phyloP scores from a whole-genome alignment of 2,113 vertebrate genomes.

The Myodes glareolus region DNA sequence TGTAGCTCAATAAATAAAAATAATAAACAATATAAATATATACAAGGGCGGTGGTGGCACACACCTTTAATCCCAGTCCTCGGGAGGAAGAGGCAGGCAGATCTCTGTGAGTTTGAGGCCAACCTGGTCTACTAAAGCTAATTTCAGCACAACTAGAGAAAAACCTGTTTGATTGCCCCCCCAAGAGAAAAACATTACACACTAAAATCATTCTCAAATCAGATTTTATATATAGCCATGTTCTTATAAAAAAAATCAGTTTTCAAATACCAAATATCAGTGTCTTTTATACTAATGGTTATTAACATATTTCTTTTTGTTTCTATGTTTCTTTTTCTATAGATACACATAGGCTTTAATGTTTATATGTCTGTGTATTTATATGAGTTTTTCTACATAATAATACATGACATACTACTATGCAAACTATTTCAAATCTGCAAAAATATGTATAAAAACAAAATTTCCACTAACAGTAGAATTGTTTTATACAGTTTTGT shows the following conservation, averaged over 20 bases:
- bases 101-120: too few relatives aligned
- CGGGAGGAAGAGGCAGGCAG: too few relatives aligned
- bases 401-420: background rate
- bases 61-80: too few relatives aligned
- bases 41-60: background rate
- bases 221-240: background rate
- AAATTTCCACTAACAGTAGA: background rate
- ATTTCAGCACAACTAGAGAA: too few relatives aligned
- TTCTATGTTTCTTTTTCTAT: background rate
- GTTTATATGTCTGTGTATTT: background rate
- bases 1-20: background rate
- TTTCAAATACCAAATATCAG: conserved; percentile 52
- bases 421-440: background rate
- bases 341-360: background rate
- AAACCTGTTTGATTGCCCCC: too few relatives aligned
- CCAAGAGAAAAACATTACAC: background rate
- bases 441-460: background rate
- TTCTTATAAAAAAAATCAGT: conserved; percentile 9
- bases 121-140: too few relatives aligned
- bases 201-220: background rate
- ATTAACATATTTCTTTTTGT: background rate
- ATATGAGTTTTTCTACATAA: background rate
- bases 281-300: background rate
- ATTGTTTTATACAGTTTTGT: background rate
- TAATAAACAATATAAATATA: conserved; percentile 13